Percentiles rank a stretch among this genome's conserved stretches.
Evolutionary conservation across 2,888 invertebrate species (phyloP).

Genomic region (Eubasilissa splendida): DNA sequence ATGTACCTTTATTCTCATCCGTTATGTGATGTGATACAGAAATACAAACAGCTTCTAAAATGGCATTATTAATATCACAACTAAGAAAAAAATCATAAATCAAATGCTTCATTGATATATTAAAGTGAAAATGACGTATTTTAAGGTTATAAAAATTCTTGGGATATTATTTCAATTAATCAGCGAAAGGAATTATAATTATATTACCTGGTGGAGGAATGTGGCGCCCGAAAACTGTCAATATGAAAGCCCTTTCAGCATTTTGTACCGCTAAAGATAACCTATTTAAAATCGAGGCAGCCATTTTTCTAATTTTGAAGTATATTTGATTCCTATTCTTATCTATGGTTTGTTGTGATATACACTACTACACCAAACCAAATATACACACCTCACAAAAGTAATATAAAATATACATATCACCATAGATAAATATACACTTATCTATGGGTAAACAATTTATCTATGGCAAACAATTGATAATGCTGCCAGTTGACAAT

Average conservation of each 20-base stretch:
- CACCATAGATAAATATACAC: too few relatives aligned
- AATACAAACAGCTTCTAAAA: slow-evolving; percentile 34
- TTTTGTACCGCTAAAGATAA: slow-evolving; percentile 38
- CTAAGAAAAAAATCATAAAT: neutral
- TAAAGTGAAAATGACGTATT: too few relatives aligned
- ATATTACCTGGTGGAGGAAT: slow-evolving; percentile 55
- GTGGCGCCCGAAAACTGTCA: slow-evolving; percentile 45
- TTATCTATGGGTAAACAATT: too few relatives aligned
- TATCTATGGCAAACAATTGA: too few relatives aligned
- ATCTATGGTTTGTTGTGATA: too few relatives aligned
- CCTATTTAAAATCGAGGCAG: slow-evolving; percentile 22
- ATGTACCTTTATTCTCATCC: slow-evolving; percentile 49
- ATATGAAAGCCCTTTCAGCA: slow-evolving; percentile 37
- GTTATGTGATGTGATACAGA: slow-evolving; percentile 19
- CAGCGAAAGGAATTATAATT: neutral
- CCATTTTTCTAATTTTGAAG: slow-evolving; percentile 29
- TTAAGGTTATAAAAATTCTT: neutral
- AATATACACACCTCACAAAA: too few relatives aligned
- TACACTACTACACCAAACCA: too few relatives aligned
- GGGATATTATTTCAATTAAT: neutral
- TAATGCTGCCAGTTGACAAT: too few relatives aligned
- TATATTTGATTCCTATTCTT: neutral
- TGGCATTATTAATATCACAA: slow-evolving; percentile 13
- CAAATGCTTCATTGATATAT: neutral
- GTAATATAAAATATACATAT: too few relatives aligned